These are phyloP conservation scores for Ctenosaura bakeri DNA, from an alignment of 2,797 vertebrate genomes.

Conservation along the genomic window DNA sequence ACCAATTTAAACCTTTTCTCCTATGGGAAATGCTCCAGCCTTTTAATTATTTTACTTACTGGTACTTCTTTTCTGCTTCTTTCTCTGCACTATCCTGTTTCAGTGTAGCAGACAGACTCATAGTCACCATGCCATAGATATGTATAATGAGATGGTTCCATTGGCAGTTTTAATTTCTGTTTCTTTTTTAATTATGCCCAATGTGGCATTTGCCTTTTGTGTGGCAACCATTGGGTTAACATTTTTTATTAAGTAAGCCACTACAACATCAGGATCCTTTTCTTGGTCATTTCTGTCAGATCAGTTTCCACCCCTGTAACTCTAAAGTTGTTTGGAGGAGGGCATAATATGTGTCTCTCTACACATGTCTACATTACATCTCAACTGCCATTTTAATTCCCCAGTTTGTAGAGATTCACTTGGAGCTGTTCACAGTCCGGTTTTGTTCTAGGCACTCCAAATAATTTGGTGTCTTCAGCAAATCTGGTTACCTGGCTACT, in stretches of 20 bases:
- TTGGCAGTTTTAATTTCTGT: background rate
- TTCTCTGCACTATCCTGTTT: background rate
- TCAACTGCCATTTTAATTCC: background rate
- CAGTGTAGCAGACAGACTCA: background rate
- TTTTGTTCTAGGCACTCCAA: background rate
- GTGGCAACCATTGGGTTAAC: background rate
- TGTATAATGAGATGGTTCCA: background rate
- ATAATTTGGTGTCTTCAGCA: background rate
- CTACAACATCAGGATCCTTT: background rate
- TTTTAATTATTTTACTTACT: background rate
- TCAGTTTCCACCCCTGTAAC: background rate
- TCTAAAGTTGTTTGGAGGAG: background rate
- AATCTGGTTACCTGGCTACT: background rate
- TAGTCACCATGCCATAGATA: background rate
- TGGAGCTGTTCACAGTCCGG: background rate
- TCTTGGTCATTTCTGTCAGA: no score
- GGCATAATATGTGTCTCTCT: background rate
- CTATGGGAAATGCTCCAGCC: no score
- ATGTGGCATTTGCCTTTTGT: background rate
- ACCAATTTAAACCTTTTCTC: background rate
- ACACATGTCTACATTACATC: background rate
- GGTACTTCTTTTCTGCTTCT: no score
- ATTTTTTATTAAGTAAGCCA: background rate
- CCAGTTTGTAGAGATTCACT: background rate
- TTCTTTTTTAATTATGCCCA: background rate